Evolutionary conservation across 2,113 vertebrate species (phyloP).

Genomic region (Grus americana): DNA sequence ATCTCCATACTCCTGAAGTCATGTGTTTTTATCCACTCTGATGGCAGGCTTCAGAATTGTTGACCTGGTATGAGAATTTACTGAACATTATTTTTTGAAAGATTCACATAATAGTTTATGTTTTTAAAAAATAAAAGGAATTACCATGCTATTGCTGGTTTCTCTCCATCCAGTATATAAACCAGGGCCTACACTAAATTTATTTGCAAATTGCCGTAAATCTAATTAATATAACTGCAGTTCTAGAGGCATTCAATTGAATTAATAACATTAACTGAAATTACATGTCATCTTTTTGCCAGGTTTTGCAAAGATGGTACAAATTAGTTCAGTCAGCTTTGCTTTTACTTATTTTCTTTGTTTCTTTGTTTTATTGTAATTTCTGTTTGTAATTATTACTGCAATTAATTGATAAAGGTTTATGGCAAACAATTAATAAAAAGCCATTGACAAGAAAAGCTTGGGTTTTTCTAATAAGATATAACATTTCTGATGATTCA

Average conservation of each 20-base stretch:
- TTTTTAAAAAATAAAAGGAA: background rate
- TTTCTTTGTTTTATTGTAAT: background rate
- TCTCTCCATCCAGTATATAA: background rate
- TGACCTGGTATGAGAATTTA: background rate
- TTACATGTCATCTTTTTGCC: background rate
- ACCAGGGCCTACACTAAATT: background rate
- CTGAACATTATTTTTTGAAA: background rate
- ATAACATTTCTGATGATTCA: slow-evolving; percentile 47
- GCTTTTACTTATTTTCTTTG: background rate
- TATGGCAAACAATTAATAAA: background rate
- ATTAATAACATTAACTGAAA: slow-evolving; percentile 23
- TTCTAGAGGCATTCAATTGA: background rate
- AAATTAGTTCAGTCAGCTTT: slow-evolving; percentile 1
- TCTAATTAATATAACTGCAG: background rate
- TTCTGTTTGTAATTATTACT: slow-evolving; percentile 14
- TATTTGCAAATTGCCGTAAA: background rate
- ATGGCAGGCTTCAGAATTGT: background rate
- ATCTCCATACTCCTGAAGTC: background rate
- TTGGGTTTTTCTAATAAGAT: slow-evolving; percentile 48
- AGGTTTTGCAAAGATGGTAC: background rate
- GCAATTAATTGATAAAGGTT: slow-evolving; percentile 31
- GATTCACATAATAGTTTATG: background rate
- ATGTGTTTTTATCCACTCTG: background rate
- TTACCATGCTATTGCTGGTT: background rate
- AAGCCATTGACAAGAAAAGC: background rate